Evolutionary conservation across 2,797 vertebrate species (phyloP).

Genomic region (Melopsittacus undulatus): DNA sequence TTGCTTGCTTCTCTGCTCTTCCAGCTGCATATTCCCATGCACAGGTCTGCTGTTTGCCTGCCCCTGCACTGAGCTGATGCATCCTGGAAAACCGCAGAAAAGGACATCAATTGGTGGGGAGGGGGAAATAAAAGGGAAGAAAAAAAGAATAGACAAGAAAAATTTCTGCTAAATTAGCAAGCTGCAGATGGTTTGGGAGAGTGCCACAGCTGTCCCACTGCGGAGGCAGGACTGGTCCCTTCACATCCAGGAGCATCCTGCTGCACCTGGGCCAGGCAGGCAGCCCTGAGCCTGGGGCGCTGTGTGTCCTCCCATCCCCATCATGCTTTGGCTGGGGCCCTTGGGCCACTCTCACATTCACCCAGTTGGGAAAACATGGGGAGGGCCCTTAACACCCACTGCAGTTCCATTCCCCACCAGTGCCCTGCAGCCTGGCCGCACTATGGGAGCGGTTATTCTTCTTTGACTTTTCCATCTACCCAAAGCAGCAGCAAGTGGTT

Average conservation of each 20-base stretch:
- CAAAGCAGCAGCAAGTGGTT: neutral
- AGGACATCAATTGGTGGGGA: rapidly evolving
- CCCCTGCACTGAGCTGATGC: neutral
- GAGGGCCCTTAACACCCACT: neutral
- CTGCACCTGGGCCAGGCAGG: rapidly evolving
- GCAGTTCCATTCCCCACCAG: neutral
- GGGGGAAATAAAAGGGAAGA: neutral
- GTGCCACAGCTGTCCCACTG: neutral
- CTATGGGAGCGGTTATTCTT: neutral
- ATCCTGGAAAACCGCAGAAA: neutral
- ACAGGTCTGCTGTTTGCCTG: neutral
- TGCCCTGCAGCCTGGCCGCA: rapidly evolving
- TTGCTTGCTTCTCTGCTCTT: neutral
- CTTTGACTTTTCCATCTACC: neutral
- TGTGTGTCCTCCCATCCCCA: too few relatives aligned
- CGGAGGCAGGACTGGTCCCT: neutral
- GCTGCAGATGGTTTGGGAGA: neutral
- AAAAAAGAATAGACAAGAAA: neutral
- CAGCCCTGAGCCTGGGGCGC: rapidly evolving
- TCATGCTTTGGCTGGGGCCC: too few relatives aligned
- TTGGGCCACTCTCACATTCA: neutral
- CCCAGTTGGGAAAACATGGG: rapidly evolving
- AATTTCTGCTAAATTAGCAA: neutral
- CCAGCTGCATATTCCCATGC: neutral
- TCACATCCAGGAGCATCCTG: neutral